Evolutionary conservation across 2,113 vertebrate species (phyloP), one percentile per base, ranked within the genome.

Genomic region (Casuarius casuarius): DNA sequence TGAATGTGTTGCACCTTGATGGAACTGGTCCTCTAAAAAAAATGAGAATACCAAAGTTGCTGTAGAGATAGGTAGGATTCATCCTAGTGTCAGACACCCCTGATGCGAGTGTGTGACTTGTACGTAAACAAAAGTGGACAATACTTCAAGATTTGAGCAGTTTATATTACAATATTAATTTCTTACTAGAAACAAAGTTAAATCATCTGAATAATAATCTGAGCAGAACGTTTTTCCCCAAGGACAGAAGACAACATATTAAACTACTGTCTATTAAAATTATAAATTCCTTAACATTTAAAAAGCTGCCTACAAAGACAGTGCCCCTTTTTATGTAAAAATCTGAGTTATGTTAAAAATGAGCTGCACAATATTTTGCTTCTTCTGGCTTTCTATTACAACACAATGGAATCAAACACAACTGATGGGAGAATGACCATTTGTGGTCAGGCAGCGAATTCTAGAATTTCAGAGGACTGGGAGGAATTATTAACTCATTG

Each of bases 391-490:
- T 94, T 97, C 91, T 95, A 85, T 86, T 92, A 85, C 83, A 96
- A 84, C 93, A 98, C 96, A 96, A 97, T 95, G 89, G 95, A 96
- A 94, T 97, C 88, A 97, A 97, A 96, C 92, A 97, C 81, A 92
- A 40, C 95, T 97, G 92, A 96, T 49, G 96, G 97, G 94, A 97
- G 97, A 97, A 98, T 97, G 97, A 98, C 95, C 98, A 98, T 95
- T 94, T 97, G 97, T 97, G 98, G 97, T 97, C 97, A 98, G 74
- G 90, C 96, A 97, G 67, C 52, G 93, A 96, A 97, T 84, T 94
- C 78, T 87, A 95, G 76, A 85, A 94, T 97, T 97, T 92, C 66
- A 89, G 94, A 82, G 91, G 75, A 90, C 95, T 94, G 91, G 82
- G 90, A 93, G 68, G 84, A 93, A 96, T 95, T 96, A 96, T 95